Percentiles rank a stretch among this genome's conserved stretches.
Evolutionary conservation across 2,797 vertebrate species (phyloP).

Genomic region (Cyclopterus lumpus): DNA sequence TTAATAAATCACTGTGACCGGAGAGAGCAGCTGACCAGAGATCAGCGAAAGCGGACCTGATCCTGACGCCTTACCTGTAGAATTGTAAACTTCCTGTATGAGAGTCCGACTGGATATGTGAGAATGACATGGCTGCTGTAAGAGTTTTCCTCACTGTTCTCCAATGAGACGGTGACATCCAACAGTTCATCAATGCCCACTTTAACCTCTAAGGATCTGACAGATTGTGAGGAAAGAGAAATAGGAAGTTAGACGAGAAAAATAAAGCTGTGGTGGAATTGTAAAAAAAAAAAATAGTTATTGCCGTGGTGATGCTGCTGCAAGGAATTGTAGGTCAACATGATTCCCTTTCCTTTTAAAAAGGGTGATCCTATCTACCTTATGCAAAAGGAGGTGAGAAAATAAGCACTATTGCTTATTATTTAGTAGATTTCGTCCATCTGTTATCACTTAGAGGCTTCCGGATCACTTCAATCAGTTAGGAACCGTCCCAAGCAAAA

Average conservation of each 20-base stretch:
- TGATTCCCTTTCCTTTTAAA: background rate
- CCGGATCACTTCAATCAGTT: too few species aligned
- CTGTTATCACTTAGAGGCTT: too few species aligned
- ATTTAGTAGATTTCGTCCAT: too few species aligned
- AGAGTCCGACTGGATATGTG: constrained; percentile 82
- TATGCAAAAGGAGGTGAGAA: background rate
- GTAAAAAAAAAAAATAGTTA: background rate
- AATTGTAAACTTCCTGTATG: constrained; percentile 78
- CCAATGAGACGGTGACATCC: constrained; percentile 77
- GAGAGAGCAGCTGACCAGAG: background rate
- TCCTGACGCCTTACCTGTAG: constrained; percentile 73
- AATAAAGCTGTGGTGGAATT: background rate
- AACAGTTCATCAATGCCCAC: constrained; percentile 85
- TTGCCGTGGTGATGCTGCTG: background rate
- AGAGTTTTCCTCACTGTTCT: constrained; percentile 87
- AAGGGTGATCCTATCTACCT: background rate
- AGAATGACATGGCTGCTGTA: constrained; percentile 82
- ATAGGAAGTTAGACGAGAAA: background rate
- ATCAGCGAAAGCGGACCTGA: background rate
- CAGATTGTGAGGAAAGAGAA: background rate
- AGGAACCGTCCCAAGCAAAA: too few species aligned
- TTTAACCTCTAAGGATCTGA: constrained; percentile 69
- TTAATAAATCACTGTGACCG: background rate
- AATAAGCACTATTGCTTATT: too few species aligned
- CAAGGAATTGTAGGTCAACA: background rate